Evolutionary conservation across 2,113 vertebrate species (phyloP), one percentile per base, ranked within the genome.

Genomic region (Nycticebus coucang): DNA sequence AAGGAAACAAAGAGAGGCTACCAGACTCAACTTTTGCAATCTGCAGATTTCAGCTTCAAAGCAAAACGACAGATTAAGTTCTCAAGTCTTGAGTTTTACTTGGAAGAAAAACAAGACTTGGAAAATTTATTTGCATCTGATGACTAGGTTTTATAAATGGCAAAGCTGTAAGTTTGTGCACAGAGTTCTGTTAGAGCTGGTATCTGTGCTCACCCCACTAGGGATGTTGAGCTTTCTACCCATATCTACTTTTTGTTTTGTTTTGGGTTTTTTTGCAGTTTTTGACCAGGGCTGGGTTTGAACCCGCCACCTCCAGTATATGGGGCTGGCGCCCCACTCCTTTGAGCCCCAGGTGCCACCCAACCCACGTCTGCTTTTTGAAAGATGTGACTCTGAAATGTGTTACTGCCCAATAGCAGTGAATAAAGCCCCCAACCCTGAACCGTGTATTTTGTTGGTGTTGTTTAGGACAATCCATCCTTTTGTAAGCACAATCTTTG

Each of bases 31-130:
- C 55, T 94, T 96, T 69, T 37, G 71, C 96, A 91, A 78, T 89
- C 74, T 96, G 89, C 86, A 93, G 83, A 87, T 69, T 97, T 97
- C 94, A 96, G 89, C 87, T 96, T 95, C 89, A 93, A 95, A 95
- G 96, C 53, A 91, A 81, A 83, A 71, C 7, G 24, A 88, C 88
- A 94, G 97, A 97, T 94, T 94, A 91, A 84, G 78, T 91, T 96
- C 96, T 97, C 87, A 93, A 91, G 68, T 37, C 83, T 87, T 83
- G 96, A 89, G 35, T 89, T 87, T 93, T 59, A 83, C 91, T 97
- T 96, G 97, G 97, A 97, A 97, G 93, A 50, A 91, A 93, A 97
- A 84, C 81, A 95, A 33, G 59, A n/a, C 72, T 89, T 87, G 89
- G 91, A 89, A 45, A 89, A 45, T 83, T 93, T 72, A 89, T 95